phyloP scores from a whole-genome alignment of 2,797 vertebrate species.

The Lagodon rhomboides region DNA sequence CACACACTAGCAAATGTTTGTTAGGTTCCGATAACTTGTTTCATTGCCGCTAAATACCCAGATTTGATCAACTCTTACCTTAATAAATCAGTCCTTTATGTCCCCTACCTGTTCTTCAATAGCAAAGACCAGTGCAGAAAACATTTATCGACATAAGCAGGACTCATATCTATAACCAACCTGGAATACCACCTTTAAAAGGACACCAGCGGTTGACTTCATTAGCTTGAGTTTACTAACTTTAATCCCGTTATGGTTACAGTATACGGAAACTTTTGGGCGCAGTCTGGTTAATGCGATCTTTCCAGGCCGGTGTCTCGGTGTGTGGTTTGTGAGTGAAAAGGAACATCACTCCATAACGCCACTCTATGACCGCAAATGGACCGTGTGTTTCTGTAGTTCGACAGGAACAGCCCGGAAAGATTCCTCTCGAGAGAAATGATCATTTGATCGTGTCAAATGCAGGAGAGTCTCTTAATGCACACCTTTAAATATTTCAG shows the following conservation, averaged over 20 bases:
- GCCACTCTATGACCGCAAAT: constrained; percentile 16
- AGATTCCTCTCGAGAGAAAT: not conserved
- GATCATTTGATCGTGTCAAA: not conserved
- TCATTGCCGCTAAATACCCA: not conserved
- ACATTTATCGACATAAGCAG: not conserved
- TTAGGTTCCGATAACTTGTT: not conserved
- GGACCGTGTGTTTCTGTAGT: not conserved
- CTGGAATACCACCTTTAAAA: not conserved
- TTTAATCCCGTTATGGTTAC: not conserved
- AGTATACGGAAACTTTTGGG: not conserved
- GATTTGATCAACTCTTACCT: not conserved
- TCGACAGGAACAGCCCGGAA: not conserved
- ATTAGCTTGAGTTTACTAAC: not conserved
- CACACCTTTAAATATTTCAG: not conserved
- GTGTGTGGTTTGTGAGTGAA: constrained; percentile 14
- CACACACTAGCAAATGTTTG: not conserved
- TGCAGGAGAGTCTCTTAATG: not conserved
- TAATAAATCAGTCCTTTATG: not conserved
- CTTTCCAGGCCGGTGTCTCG: not conserved
- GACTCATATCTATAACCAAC: not conserved
- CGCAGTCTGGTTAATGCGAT: not conserved
- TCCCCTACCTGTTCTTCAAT: not conserved
- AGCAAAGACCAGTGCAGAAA: not conserved
- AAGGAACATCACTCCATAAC: constrained; percentile 5
- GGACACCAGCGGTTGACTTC: not conserved